Conservation (phyloP, 2,888 invertebrate species). For the Phrixothrix hirtus region DNA sequence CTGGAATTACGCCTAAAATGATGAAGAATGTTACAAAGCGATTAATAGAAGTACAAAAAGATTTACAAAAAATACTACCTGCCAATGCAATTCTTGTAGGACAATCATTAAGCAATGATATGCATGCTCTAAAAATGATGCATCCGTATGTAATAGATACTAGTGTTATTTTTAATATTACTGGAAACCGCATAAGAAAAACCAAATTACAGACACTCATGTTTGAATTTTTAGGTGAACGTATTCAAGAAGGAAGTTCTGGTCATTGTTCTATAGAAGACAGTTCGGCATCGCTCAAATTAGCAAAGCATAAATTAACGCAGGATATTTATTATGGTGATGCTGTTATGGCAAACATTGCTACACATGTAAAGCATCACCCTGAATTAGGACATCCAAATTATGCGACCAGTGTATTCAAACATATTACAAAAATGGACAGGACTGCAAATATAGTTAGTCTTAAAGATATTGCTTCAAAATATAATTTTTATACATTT, state of each 20-base stretch:
- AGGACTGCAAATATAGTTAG: constrained; percentile 58
- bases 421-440: constrained; percentile 54
- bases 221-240: constrained; percentile 74
- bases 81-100: constrained; percentile 93
- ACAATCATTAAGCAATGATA: constrained; percentile 90
- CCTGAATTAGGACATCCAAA: constrained; percentile 58
- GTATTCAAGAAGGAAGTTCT: too few species aligned
- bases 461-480: too few species aligned
- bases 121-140: constrained; percentile 92
- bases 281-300: too few species aligned
- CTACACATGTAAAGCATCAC: constrained; percentile 53
- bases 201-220: constrained; percentile 83
- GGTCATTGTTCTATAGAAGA: too few species aligned
- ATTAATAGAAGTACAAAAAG: constrained; percentile 79
- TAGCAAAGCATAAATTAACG: too few species aligned
- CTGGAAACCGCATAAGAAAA: constrained; percentile 77
- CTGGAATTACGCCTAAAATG: constrained; percentile 75
- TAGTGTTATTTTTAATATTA: constrained; percentile 82
- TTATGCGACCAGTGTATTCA: constrained; percentile 60
- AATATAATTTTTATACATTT: constrained; percentile 64
- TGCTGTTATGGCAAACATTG: constrained; percentile 61
- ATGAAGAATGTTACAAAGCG: constrained; percentile 75
- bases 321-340: constrained; percentile 78
- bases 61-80: constrained; percentile 74
- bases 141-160: constrained; percentile 98